These are phyloP conservation scores for Potamilus streckersoni DNA, from an alignment of 1,140 invertebrate species.

Conservation along the genomic window DNA sequence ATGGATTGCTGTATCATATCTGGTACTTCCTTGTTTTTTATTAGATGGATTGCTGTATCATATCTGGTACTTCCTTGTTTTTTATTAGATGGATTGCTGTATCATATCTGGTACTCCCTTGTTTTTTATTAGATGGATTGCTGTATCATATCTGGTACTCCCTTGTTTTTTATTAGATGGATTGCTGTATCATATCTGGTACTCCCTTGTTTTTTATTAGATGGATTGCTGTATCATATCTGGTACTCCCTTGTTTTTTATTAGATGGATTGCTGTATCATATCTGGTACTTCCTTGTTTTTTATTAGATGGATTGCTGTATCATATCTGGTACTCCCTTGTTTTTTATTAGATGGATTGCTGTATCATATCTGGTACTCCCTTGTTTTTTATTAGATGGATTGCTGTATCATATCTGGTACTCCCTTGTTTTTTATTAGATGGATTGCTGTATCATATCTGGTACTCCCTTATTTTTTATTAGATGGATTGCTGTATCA, in stretches of 20 bases:
- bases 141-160: conserved; percentile 50
- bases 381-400: no score
- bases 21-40: conserved; percentile 54
- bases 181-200: conserved; percentile 53
- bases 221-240: no score
- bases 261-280: no score
- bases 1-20: no score
- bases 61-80: conserved; percentile 52
- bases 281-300: conserved; percentile 52
- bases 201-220: conserved; percentile 44
- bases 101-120: conserved; percentile 50
- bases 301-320: no score
- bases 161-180: no score
- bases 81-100: no score
- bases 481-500: no score
- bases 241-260: conserved; percentile 55
- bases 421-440: conserved; percentile 44
- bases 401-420: conserved; percentile 53
- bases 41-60: no score
- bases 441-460: no score
- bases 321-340: conserved; percentile 50
- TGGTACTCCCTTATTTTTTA: conserved; percentile 54
- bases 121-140: no score
- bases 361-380: conserved; percentile 50
- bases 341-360: no score